Evolutionary conservation across 2,888 invertebrate species (phyloP).

Genomic region (Patella pellucida): DNA sequence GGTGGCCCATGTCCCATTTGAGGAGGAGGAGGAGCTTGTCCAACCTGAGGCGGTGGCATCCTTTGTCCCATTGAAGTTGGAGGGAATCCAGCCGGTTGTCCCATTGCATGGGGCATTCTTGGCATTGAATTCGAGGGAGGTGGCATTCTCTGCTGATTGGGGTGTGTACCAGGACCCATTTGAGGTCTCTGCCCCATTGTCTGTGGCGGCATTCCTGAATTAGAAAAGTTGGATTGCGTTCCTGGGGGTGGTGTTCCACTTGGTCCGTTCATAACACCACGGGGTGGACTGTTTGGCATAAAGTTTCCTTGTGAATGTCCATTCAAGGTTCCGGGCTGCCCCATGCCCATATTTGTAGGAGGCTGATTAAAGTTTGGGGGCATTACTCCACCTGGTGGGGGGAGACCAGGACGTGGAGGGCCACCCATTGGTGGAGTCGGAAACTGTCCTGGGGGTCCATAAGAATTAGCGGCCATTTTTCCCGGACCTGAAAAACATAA

Average conservation of each 20-base stretch:
- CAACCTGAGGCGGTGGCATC: background rate
- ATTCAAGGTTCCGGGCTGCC: background rate
- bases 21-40: slow-evolving; percentile 13
- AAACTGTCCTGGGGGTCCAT: slow-evolving; percentile 19
- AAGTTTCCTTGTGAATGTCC: background rate
- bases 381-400: background rate
- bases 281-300: background rate
- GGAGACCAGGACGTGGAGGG: background rate
- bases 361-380: background rate
- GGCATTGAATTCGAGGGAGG: background rate
- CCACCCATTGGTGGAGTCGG: background rate
- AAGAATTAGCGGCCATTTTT: slow-evolving; percentile 14
- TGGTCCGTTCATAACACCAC: background rate
- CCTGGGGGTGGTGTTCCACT: background rate
- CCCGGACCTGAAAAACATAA: background rate
- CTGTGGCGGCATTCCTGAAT: background rate
- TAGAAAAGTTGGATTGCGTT: too few relatives aligned
- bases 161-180: background rate
- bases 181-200: background rate
- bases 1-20: slow-evolving; percentile 19
- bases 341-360: background rate
- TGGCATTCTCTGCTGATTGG: slow-evolving; percentile 2
- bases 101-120: slow-evolving; percentile 1
- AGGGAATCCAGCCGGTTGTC: background rate
- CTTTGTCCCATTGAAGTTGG: background rate